These are phyloP conservation scores for Colistium nudipinnis DNA, from an alignment of 2,113 vertebrate genomes.

Conservation along the genomic window DNA sequence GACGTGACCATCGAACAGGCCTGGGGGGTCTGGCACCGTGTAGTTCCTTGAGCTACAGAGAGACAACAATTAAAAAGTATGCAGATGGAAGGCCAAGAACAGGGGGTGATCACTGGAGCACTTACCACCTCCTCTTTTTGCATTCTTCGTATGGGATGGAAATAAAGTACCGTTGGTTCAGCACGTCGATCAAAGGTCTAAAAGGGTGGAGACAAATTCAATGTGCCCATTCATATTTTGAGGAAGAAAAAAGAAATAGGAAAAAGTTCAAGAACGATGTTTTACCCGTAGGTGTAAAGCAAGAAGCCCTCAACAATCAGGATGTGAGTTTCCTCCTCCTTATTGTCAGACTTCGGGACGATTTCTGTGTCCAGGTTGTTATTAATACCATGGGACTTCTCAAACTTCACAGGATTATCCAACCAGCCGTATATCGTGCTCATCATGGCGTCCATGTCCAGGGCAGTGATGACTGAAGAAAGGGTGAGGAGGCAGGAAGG, in stretches of 20 bases:
- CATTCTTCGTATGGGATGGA: slow-evolving; percentile 95
- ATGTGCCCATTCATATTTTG: background rate
- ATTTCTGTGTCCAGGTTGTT: slow-evolving; percentile 84
- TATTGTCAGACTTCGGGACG: slow-evolving; percentile 59
- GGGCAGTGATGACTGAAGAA: slow-evolving; percentile 85
- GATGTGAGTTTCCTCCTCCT: slow-evolving; percentile 84
- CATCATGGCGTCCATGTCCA: slow-evolving; percentile 98
- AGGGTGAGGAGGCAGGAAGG: background rate
- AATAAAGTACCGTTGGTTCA: slow-evolving; percentile 91
- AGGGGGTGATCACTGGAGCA: background rate
- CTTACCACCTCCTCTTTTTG: slow-evolving; percentile 93
- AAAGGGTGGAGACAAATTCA: background rate
- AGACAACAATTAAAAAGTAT: background rate
- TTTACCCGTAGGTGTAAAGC: slow-evolving; percentile 91
- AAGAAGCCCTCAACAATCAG: slow-evolving; percentile 96
- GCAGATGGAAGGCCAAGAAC: background rate
- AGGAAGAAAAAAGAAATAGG: background rate
- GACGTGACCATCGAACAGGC: slow-evolving; percentile 93
- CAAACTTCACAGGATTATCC: slow-evolving; percentile 91
- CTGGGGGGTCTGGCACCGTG: slow-evolving; percentile 89
- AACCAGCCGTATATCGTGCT: slow-evolving; percentile 91
- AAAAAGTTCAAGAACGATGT: fast-evolving
- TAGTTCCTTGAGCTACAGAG: slow-evolving; percentile 88
- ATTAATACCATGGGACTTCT: slow-evolving; percentile 91
- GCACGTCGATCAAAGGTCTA: slow-evolving; percentile 92